Evolutionary conservation across 1,140 invertebrate species (phyloP), one percentile per base, ranked within the genome.

Genomic region (Aphis gossypii): DNA sequence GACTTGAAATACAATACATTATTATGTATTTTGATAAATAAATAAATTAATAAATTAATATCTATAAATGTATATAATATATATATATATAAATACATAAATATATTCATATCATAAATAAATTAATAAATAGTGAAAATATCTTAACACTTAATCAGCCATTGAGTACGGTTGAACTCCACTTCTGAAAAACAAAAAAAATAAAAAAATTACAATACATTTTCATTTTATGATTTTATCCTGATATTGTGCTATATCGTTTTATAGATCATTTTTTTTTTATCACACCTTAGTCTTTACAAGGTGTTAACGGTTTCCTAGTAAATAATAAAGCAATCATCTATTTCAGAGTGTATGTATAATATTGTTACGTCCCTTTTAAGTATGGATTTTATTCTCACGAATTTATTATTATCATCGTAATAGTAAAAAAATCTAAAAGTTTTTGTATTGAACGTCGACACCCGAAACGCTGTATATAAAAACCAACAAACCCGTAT

Each of bases 131-230:
- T 84, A 93, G 91, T 54, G 48, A 84, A 84, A 54, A 84, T 54
- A 84, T 84, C 91, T 93, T 93, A 93, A 83, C 30, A 84, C n/a
- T 93, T 84, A 93, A 93, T 93, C 91, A 93, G 91, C 91, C 91
- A 41, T 93, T 93, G 76, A 51, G 91, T 93, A 93, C 91, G 54
- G 91, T 83, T 54, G 91, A 84, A 84, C 91, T 54, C 44, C 91
- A 38, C 51, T 93, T 93, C 91, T 93, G 82, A 93, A 93, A 93
- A 93, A 48, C 25, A 92, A 54, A 92, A 56, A 9, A 38, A 83
- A 18, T 21, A 35, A 76, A 82, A 82, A 68, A n/a, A 60, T 38
- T 56, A 90, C 35, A 41, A 90, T 51, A 88, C 41, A 48, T n/a
- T 89, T 89, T 89, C 5, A 30, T 41, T 60, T 68, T 38, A 41